Conservation (phyloP, 2,888 invertebrate genomes). For the Ethmia dodecea region DNA sequence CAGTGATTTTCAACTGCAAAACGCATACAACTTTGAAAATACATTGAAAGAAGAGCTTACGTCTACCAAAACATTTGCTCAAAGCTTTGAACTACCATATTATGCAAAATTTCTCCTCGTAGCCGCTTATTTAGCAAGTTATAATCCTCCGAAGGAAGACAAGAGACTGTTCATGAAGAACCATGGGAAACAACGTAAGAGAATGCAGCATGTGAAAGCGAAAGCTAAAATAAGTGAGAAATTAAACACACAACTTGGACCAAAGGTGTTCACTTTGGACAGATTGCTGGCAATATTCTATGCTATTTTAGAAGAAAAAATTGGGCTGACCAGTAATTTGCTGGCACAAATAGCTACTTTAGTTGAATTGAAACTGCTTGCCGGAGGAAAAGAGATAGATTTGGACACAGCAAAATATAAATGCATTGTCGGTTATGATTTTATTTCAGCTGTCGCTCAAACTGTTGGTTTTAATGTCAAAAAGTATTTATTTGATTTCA, state of each 20-base stretch:
- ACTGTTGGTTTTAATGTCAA: slow-evolving; percentile 86
- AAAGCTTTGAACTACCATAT: slow-evolving; percentile 88
- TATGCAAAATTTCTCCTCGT: slow-evolving; percentile 94
- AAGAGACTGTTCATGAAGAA: slow-evolving; percentile 90
- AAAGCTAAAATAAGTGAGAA: slow-evolving; percentile 76
- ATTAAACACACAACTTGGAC: slow-evolving; percentile 85
- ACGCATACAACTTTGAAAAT: slow-evolving; percentile 46
- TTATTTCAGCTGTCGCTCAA: slow-evolving; percentile 86
- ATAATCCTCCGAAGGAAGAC: slow-evolving; percentile 93
- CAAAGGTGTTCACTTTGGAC: slow-evolving; percentile 89
- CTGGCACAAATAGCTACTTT: slow-evolving; percentile 91
- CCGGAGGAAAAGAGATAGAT: slow-evolving; percentile 83
- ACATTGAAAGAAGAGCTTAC: slow-evolving; percentile 60
- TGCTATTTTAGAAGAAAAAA: slow-evolving; percentile 90
- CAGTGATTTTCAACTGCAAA: slow-evolving; percentile 20
- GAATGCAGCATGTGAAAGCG: slow-evolving; percentile 76
- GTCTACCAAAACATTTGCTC: slow-evolving; percentile 76
- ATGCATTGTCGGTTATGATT: slow-evolving; percentile 90
- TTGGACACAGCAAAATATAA: slow-evolving; percentile 91
- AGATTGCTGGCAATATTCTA: slow-evolving; percentile 93
- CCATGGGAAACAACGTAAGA: slow-evolving; percentile 84
- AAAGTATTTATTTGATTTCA: slow-evolving; percentile 86
- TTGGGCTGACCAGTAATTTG: slow-evolving; percentile 91
- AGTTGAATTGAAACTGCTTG: slow-evolving; percentile 88
- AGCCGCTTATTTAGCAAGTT: slow-evolving; percentile 94